Evolutionary conservation across 1,140 invertebrate genomes (phyloP).

Genomic region (Gonatopus flavifemur): DNA sequence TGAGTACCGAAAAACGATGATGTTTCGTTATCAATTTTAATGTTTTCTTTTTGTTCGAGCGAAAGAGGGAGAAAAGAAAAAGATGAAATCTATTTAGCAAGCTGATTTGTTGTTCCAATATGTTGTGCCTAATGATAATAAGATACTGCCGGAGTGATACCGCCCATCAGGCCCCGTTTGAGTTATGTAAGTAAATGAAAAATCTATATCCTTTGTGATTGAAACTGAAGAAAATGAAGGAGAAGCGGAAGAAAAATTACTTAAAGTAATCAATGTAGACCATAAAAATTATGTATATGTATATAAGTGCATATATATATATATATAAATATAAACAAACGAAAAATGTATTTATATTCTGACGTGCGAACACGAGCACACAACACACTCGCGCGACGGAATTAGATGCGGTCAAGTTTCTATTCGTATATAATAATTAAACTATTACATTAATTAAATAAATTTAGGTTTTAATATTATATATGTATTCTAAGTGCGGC

Average conservation of each 20-base stretch:
- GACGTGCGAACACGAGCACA: conserved; percentile 32
- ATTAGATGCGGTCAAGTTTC: conserved; percentile 46
- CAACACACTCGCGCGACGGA: no score
- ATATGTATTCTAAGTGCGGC: conserved; percentile 36
- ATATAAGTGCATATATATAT: no score
- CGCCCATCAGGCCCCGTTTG: conserved; percentile 37
- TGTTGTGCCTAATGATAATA: conserved; percentile 20
- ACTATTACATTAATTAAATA: conserved; percentile 36
- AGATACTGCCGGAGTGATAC: conserved; percentile 44
- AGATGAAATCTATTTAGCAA: conserved; percentile 24
- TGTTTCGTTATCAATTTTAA: conserved; percentile 18
- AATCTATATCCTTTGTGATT: conserved; percentile 49
- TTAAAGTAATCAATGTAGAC: conserved; percentile 49
- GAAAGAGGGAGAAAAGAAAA: background rate
- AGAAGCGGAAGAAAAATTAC: no score
- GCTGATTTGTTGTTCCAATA: conserved; percentile 22
- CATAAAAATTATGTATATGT: conserved; percentile 51
- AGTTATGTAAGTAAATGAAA: conserved; percentile 39
- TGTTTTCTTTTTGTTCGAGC: background rate
- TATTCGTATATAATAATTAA: conserved; percentile 46
- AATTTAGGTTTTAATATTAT: conserved; percentile 48
- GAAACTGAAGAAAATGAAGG: conserved; percentile 41
- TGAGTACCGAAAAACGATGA: no score
- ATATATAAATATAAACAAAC: no score
- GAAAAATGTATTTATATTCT: conserved; percentile 47